Conservation (phyloP, 2,888 invertebrate species). For the Leptinotarsa peninsularis region DNA sequence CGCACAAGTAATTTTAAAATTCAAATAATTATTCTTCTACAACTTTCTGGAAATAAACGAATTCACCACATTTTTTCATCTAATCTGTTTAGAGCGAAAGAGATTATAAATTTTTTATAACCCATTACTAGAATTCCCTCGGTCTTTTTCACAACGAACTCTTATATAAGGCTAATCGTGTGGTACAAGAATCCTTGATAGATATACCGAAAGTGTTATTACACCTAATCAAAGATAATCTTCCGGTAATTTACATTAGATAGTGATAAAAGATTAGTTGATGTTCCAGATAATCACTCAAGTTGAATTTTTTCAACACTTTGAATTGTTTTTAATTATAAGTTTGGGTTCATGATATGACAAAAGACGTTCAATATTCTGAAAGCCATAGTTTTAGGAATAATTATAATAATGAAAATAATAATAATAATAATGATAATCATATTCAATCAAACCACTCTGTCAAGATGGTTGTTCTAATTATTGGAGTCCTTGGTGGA, state of each 20-base stretch:
- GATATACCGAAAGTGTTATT: constrained; percentile 6
- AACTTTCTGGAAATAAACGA: not conserved
- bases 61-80: not conserved
- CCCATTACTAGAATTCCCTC: not conserved
- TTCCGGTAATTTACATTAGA: not conserved
- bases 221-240: constrained; percentile 13
- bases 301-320: constrained; percentile 15
- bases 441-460: no score
- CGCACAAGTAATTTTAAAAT: no score
- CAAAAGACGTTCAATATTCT: not conserved
- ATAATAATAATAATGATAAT: no score
- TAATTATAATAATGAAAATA: no score
- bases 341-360: not conserved
- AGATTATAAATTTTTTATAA: not conserved
- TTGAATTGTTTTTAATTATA: constrained; percentile 3
- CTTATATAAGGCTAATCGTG: constrained; percentile 2
- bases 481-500: no score
- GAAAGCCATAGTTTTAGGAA: not conserved
- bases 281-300: constrained; percentile 21
- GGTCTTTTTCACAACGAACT: constrained; percentile 5
- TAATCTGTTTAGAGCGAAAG: not conserved
- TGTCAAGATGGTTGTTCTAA: no score
- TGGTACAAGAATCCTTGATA: not conserved
- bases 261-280: constrained; percentile 11
- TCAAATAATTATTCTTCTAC: no score